Base-by-base conservation (phyloP, 2,888 invertebrate genomes). In the Stenotaenia linearis region DNA sequence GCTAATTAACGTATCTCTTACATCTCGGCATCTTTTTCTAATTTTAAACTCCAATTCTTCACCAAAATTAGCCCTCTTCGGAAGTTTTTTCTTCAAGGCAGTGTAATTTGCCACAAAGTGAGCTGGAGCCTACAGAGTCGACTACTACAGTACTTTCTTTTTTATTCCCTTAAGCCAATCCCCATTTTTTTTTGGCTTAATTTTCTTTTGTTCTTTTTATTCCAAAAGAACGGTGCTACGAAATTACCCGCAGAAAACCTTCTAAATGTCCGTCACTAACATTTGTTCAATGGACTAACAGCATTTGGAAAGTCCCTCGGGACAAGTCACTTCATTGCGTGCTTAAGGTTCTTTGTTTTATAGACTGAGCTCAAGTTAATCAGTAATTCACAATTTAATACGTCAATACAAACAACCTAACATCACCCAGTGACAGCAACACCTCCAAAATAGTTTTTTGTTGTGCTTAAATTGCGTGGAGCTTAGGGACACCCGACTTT, bases 201-300 rank as follows among this genome's bases (percentile, higher is more conserved):
- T 69, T 50, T 69, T 69, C 69, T 69, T 23, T 69, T 69, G 25
- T 28, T 69, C 69, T 69, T 69, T 69, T 69, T 69, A 69, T 69
- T 69, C 69, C 69, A 69, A 69, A 12, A 28, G 69, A 28, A n/a
- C 25, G n/a, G 69, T 69, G 69, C 25, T 69, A 25, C 23, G 9
- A 69, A 69, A 69, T 69, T 69, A 69, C 69, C 69, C 69, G 69
- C 69, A 69, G 69, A 69, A 18, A 4, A 25, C 69, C 69, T 12
- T 69, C 69, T 69, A 28, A 69, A 69, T 28, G 69, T 69, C 69
- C 69, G 28, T 28, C 69, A 69, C 69, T 69, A 25, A 69, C 69
- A 25, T 69, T 69, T 28, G 69, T 10, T 69, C 23, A 28, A 69
- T 69, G 69, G 28, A 69, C 69, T 69, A 69, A 69, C 69, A 10